Evolutionary conservation across 1,140 invertebrate genomes (phyloP), one percentile per base, ranked within the genome.

Genomic region (Pseudachorutes palmiensis): DNA sequence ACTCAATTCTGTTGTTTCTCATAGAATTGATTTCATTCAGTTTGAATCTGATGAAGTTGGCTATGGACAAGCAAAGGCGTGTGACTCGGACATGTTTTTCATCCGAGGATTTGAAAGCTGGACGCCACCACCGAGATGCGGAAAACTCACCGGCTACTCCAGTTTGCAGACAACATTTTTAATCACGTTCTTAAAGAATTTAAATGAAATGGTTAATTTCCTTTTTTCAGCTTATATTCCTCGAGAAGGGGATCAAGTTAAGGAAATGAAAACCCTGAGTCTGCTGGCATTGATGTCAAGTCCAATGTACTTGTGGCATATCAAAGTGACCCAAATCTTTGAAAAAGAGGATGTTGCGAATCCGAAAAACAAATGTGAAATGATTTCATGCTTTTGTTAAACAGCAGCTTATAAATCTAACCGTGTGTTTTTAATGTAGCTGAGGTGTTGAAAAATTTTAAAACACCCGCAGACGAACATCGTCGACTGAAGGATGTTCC

Each of bases 81-180:
- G 67, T 41, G 67, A 68, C 24, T 63, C 67, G 22, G 67, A 68
- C 26, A 64, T 68, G 67, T 49, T 68, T 26, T 68, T 64, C 26
- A 33, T 68, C 16, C 2, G 33, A 3, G 67, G 67, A 14, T 68
- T 68, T 31, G 24, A 64, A 22, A 59, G 24, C 5, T 68, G 67
- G 67, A 32, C 62, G 12, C 67, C 67, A 33, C 62, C 67, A 26
- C 36, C 61, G 29, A 28, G 67, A 45, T 68, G 67, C 55, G 67
- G 67, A 57, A 68, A 64, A 30, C 51, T 68, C 19, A 68, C 48
- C 41, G 62, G 62, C 2, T 68, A 68, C 59, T 36, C 61, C 3
- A 36, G 61, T 33, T 14, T 41, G 61, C 19, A 24, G 22, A 48
- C 3, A 63, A 26, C 14, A 61, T 3, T 3, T 55, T 55, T 55